Evolutionary conservation across 2,888 invertebrate species (phyloP).

Genomic region (Hypomecis atomaria): DNA sequence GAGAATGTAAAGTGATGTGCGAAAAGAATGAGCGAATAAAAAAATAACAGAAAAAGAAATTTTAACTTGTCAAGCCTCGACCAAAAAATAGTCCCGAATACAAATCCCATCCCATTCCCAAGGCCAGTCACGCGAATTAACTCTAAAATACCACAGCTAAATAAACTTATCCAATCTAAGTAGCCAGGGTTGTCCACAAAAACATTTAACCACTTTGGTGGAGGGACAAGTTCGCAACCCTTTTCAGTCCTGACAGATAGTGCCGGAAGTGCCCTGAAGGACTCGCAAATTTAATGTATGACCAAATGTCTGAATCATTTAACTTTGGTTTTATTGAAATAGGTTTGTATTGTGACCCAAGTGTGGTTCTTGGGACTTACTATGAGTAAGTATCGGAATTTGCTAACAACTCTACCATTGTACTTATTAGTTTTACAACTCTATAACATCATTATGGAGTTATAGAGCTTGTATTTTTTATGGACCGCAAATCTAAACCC

Average conservation of each 20-base stretch:
- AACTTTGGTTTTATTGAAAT: slow-evolving; percentile 4
- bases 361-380: too few relatives aligned
- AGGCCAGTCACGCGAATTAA: background rate
- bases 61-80: too few relatives aligned
- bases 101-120: background rate
- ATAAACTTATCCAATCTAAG: slow-evolving; percentile 21
- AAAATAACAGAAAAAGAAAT: too few relatives aligned
- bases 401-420: too few relatives aligned
- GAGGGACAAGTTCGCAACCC: slow-evolving; percentile 14
- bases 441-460: too few relatives aligned
- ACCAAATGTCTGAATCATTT: slow-evolving; percentile 2
- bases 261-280: slow-evolving; percentile 11
- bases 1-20: too few relatives aligned
- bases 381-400: too few relatives aligned
- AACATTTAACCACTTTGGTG: slow-evolving; percentile 17
- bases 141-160: background rate
- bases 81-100: background rate
- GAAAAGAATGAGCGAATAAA: too few relatives aligned
- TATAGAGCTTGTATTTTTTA: too few relatives aligned
- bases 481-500: too few relatives aligned
- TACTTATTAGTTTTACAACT: too few relatives aligned
- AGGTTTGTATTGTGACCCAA: too few relatives aligned
- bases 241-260: slow-evolving; percentile 20
- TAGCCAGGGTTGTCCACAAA: slow-evolving; percentile 16
- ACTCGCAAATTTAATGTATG: slow-evolving; percentile 10